Base-by-base conservation (phyloP, 2,888 invertebrate genomes). In the Pyrrhia umbra region DNA sequence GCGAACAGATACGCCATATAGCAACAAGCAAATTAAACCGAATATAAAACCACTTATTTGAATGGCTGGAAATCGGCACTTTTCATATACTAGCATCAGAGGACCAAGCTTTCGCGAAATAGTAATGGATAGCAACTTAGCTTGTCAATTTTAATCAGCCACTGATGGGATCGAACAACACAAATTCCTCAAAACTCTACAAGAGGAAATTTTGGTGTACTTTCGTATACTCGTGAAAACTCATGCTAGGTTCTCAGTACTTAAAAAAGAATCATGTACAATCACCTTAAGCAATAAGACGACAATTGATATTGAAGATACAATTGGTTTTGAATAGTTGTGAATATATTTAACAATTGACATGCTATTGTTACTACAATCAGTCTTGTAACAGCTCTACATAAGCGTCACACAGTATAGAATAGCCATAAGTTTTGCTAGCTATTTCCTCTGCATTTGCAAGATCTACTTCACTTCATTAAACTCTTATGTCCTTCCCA, bases 251-350 rank as follows among this genome's bases (percentile, higher is more conserved):
- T n/a, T 2, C 23, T n/a, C 34, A 34, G 34, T n/a, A 34, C 13
- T 1, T n/a, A 34, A 6, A 34, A 9, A n/a, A 34, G 34, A 34
- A n/a, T 6, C 5, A 4, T n/a, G n/a, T 34, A 34, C 34, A 15
- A 25, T 57, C 57, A 20, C n/a, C 42, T 16, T 1, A 34, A 40
- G 15, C 43, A 30, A 1, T 8, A 10, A 15, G 8, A n/a, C 30
- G 9, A 59, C 60, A 65, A 65, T 58, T 30, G 21, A 25, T 21
- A 49, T 68, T 37, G 23, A 43, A 3, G 27, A 20, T 4, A 1
- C 47, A 68, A 65, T 65, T 65, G 69, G n/a, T 59, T 59, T 15
- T 68, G 69, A 65, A 65, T 65, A 23, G 43, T 49, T 49, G 21
- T 30, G 21, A 13, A 45, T 37, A 9, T 23, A 30, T 21, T 46